A percentile compares a stretch with the other conserved stretches of the same genome.
Conservation (phyloP, 53 echinoderm and acorn worm genomes). For the Mesocentrotus franciscanus region DNA sequence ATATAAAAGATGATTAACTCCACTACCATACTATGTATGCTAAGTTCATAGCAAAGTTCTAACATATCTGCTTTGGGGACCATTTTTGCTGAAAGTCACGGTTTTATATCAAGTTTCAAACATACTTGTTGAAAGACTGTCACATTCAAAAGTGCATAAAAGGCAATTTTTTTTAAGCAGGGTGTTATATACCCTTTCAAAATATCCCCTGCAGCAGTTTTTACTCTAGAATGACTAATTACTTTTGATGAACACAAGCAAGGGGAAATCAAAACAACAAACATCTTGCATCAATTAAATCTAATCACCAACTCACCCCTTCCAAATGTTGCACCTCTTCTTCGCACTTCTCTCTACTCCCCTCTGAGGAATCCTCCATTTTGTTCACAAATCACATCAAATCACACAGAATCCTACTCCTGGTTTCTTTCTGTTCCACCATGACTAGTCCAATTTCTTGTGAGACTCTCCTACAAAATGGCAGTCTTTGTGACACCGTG, state of each 20-base stretch:
- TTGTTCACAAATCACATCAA: conserved; percentile 35
- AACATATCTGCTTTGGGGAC: background rate
- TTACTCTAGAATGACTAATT: conserved; percentile 33
- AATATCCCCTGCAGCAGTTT: conserved; percentile 9
- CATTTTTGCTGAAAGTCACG: background rate
- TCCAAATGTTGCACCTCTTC: conserved; percentile 25
- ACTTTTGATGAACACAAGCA: background rate
- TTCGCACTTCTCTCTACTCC: background rate
- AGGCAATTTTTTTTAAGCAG: background rate
- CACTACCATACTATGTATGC: too few relatives aligned
- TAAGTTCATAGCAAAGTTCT: background rate
- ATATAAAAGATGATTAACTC: background rate
- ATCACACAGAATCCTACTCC: background rate
- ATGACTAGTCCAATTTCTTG: background rate
- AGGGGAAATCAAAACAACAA: conserved; percentile 12
- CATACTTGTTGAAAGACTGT: background rate
- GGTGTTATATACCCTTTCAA: background rate
- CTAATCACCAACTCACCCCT: conserved; percentile 35
- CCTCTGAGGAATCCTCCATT: conserved; percentile 1
- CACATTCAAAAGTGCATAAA: background rate
- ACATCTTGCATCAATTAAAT: background rate
- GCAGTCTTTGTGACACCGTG: background rate
- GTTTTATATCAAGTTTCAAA: background rate
- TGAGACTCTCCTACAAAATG: background rate
- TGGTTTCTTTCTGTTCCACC: background rate